Base-by-base conservation (phyloP, 2,888 invertebrate species). In the Eurytoma adleriae region DNA sequence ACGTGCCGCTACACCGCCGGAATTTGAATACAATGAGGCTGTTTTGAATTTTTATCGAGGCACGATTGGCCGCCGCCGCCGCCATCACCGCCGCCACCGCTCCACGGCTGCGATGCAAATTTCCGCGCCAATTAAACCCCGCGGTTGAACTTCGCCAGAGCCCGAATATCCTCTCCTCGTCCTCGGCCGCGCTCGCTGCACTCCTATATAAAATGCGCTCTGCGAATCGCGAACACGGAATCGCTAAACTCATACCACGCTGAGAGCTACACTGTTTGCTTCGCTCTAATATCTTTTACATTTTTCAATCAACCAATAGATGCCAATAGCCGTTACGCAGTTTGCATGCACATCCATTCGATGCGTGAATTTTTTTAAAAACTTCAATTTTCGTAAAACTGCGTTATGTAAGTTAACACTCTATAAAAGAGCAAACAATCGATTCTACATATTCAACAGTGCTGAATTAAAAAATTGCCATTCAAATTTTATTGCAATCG, bases 11-110 rank as follows among this genome's bases (percentile, higher is more conserved):
- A 85, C 84, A 85, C 84, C 84, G 83, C 84, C 82, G 81, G 85
- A 87, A 90, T 90, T 90, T 90, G 86, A 90, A 90, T 90, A 90
- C 89, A 90, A 90, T 90, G 88, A 89, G 40, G 87, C 87, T 87
- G 86, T 86, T 89, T 89, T 88, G 86, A 88, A 89, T 89, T 90
- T 89, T 89, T 89, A 89, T 90, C 87, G 87, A 83, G 84, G 81
- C 83, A 79, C 84, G 85, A 87, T 87, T 86, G 85, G 84, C 83
- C 82, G 81, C 67, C 79, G 79, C 78, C 74, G 70, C 82, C 82
- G 79, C 69, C 79, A 77, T 77, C 66, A 73, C 62, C 30, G 48
- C 69, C 79, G 78, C 78, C 66, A 73, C 62, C 30, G 48, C 27
- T 48, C 72, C 27, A 16, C 50, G 66, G 82, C 82, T 78, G 82